Conservation (phyloP, 2,888 invertebrate genomes). For the Stenodera caucasica region DNA sequence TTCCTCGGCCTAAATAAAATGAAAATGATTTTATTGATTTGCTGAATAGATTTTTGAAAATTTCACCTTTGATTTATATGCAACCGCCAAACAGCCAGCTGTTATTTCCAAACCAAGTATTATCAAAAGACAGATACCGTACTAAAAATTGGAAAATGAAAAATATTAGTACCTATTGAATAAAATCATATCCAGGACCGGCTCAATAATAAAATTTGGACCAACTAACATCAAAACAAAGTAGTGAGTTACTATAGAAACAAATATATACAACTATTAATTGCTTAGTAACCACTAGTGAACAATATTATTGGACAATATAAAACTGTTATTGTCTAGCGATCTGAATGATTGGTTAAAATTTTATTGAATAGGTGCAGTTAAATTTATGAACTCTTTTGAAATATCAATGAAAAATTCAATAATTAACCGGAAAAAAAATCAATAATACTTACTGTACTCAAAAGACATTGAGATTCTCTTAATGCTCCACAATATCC, state of each 20-base stretch:
- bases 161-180: background rate
- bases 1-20: constrained; percentile 59
- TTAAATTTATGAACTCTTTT: too few species aligned
- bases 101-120: constrained; percentile 68
- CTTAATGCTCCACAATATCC: constrained; percentile 81
- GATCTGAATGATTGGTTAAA: too few species aligned
- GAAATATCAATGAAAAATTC: too few species aligned
- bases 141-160: constrained; percentile 58
- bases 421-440: constrained; percentile 8
- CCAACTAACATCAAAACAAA: too few species aligned
- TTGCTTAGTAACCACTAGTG: too few species aligned
- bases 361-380: too few species aligned
- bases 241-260: too few species aligned
- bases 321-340: too few species aligned
- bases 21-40: background rate
- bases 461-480: constrained; percentile 71
- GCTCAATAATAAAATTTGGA: too few species aligned
- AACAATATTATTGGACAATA: too few species aligned
- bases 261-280: too few species aligned
- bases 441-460: constrained; percentile 61
- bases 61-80: constrained; percentile 68
- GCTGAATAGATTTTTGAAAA: constrained; percentile 38
- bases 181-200: too few species aligned
- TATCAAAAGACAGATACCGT: constrained; percentile 67
- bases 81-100: constrained; percentile 66